Evolutionary conservation across 2,797 vertebrate genomes (phyloP), one percentile per base, ranked within the genome.

Genomic region (Zenarchopterus dispar): DNA sequence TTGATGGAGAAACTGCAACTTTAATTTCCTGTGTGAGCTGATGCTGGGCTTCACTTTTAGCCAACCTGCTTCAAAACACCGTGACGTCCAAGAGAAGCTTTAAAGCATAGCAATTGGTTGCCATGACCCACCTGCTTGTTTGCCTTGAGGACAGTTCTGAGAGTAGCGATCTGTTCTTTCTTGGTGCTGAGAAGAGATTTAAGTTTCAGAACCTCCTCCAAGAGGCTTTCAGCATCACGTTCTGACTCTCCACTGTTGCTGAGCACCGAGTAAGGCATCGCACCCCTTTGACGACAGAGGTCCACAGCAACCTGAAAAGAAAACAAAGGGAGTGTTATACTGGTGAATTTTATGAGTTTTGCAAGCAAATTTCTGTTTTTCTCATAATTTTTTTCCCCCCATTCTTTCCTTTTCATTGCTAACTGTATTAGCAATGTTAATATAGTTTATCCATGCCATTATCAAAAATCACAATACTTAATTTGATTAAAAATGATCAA

Each of bases 171-270:
- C 89, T 96, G 95, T 58, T 96, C 95, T 55, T 94, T 90, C 86
- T 96, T 96, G 61, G 95, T 96, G 89, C 95, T 95, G 56, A 96
- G 91, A 48, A 95, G 90, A n/a, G 95, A 95, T 79, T 94, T 95
- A 23, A 96, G 93, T 67, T 95, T 95, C 18, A 96, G 82, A 1
- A 95, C 92, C 68, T 96, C 95, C 66, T 96, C 94, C 77, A 95
- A 68, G 52, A 96, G 87, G 54, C 86, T 92, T 54, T 94, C 94
- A 3, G 92, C 90, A 51, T 96, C 95, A n/a, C 89, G 87, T 51
- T 96, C 95, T 1, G 91, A 69, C 54, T 95, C 94, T 0, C 77
- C 82, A 5, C 78, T 82, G 58, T 77, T 76, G 76, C 78, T 90
- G 41, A 88, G 60, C 9, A 90, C 85, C 0, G 89, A 89, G 58